Evolutionary conservation across 1,140 invertebrate species (phyloP), one percentile per base, ranked within the genome.

Genomic region (Homarus americanus): DNA sequence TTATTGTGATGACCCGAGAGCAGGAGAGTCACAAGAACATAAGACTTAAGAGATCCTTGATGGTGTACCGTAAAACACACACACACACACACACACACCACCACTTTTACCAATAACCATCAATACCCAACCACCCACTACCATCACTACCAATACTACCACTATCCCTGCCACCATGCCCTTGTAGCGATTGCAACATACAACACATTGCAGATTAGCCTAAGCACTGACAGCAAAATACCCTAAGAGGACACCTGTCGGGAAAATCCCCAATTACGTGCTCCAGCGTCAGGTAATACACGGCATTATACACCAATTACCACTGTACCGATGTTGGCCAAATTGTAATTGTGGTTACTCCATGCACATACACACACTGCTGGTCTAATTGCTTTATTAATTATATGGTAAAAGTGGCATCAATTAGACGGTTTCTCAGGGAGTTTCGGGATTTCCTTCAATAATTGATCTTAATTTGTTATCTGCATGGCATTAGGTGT

Each of bases 261-360:
- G 17, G 63, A 15, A 69, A 69, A 69, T 69, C n/a, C n/a, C 63
- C 63, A 32, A 69, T 69, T 32, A 69, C n/a, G 32, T 7, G 63
- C 5, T 32, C 63, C 7, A 69, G n/a, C 12, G 17, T 24, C 63
- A 32, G 7, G 63, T 32, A 69, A 69, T 32, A 69, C 63, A 32
- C 28, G 4, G 63, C 24, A 69, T 69, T 69, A 69, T n/a, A 28
- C 63, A 5, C 5, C 63, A 69, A 28, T 69, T 28, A 69, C 63
- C n/a, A 32, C 63, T n/a, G 24, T 69, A 69, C n/a, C 63, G 24
- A 20, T 20, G 24, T 58, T 69, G 9, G n/a, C n/a, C 44, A 69
- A 69, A 69, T 28, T 69, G 63, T 69, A 69, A 69, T 69, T 69
- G 63, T 69, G 28, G 32, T 69, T 69, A 69, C 63, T 32, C 9